Base-by-base conservation (phyloP, 2,888 invertebrate species). In the Teleogryllus oceanicus region DNA sequence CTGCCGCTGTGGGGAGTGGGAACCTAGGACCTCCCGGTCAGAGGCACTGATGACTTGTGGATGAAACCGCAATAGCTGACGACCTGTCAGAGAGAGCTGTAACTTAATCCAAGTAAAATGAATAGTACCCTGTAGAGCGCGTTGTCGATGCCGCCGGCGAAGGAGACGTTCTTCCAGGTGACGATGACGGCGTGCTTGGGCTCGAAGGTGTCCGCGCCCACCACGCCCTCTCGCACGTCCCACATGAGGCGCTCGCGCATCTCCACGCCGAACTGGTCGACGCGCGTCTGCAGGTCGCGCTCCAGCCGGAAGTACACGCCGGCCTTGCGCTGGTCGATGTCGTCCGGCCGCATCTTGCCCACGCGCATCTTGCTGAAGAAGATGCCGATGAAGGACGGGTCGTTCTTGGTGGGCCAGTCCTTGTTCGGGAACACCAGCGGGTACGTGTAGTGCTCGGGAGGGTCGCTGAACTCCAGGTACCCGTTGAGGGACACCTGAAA, bases 161-260 rank as follows among this genome's bases (percentile, higher is more conserved):
- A 97, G 0, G 96, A 95, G 88, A 98, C 93, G 87, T 98, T 98
- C 87, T 96, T 96, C 99, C 98, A 99, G 0, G 98, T 98, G 80
- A 95, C 91, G 82, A 97, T 94, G 81, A 96, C 89, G 4, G 93
- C 95, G 85, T 97, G 97, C 85, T 97, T 96, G 0, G 98, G 97
- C 83, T 92, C 90, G 88, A 98, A 99, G 2, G 94, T 93, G 76
- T 95, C 94, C 0, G 97, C 93, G 0, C 98, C 98, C 49, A 96
- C 94, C 37, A 98, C 96, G 13, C 96, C 96, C 84, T 94, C 92
- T 77, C 95, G 91, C 81, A 97, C 93, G 85, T 97, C 96, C 95
- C 96, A 96, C 84, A 92, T 95, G 2, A 95, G 85, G 79, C 96
- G 90, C 86, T 96, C 96, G 75, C 95, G 89, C 87, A 96, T 91